phyloP scores from a whole-genome alignment of 2,113 vertebrate genomes.

The Tyrannus savana region DNA sequence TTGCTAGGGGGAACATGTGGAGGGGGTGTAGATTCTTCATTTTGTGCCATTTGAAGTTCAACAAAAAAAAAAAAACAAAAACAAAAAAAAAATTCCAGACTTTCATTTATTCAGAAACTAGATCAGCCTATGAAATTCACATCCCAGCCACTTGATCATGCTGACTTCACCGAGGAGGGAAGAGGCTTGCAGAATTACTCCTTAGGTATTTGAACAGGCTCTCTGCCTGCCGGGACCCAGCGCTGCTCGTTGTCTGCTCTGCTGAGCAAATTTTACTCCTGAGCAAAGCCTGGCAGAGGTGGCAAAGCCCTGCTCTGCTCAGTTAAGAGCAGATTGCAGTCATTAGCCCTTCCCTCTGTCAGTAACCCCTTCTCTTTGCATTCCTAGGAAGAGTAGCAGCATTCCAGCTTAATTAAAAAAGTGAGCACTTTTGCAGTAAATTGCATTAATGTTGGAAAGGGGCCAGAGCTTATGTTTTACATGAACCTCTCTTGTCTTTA shows the following conservation, averaged over 20 bases:
- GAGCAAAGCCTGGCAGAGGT: background rate
- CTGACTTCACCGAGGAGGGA: slow-evolving; percentile 37
- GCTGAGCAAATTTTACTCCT: background rate
- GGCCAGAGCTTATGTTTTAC: slow-evolving; percentile 58
- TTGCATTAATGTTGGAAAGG: slow-evolving; percentile 39
- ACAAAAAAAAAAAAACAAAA: slow-evolving; percentile 39
- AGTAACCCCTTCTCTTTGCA: slow-evolving; percentile 3
- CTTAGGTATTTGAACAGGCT: slow-evolving; percentile 16
- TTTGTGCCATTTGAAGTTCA: slow-evolving; percentile 60
- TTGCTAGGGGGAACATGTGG: slow-evolving; percentile 67
- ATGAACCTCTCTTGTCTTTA: slow-evolving; percentile 53
- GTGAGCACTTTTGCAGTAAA: slow-evolving; percentile 53
- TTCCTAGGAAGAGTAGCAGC: slow-evolving; percentile 43
- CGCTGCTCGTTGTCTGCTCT: background rate
- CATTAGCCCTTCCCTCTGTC: slow-evolving; percentile 38
- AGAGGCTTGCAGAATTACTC: slow-evolving; percentile 20
- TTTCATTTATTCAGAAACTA: slow-evolving; percentile 68
- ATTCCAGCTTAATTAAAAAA: slow-evolving; percentile 62
- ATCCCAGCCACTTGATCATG: slow-evolving; percentile 45
- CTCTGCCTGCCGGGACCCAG: background rate
- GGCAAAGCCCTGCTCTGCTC: background rate
- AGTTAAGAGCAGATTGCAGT: background rate
- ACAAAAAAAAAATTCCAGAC: background rate
- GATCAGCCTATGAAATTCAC: slow-evolving; percentile 63
- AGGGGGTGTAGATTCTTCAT: slow-evolving; percentile 62